Conservation (phyloP, 1,140 invertebrate genomes). For the Lepidurus apus region DNA sequence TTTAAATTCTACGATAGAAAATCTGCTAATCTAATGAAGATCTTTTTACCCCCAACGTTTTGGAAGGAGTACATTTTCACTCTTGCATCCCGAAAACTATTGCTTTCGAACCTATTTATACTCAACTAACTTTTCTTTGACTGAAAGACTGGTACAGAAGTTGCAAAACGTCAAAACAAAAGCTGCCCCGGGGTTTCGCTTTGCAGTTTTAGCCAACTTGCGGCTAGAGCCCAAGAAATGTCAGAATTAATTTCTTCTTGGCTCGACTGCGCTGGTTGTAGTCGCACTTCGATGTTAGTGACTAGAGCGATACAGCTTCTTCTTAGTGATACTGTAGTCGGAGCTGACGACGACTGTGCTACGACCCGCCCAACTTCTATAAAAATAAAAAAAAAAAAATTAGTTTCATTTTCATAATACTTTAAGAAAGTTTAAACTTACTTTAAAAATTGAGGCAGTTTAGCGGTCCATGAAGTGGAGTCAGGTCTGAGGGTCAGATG, state of each 20-base stretch:
- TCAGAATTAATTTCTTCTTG: not conserved
- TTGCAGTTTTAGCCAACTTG: not conserved
- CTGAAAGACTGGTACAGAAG: slow-evolving; percentile 23
- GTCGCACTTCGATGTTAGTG: slow-evolving; percentile 1
- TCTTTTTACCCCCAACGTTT: not conserved
- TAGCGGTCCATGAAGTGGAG: slow-evolving; percentile 22
- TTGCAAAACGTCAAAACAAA: slow-evolving; percentile 20
- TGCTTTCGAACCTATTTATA: not conserved
- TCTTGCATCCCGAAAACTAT: slow-evolving; percentile 13
- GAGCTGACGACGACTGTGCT: slow-evolving; percentile 26
- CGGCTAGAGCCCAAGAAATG: not conserved
- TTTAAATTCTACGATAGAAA: not conserved
- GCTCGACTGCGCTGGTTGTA: not conserved
- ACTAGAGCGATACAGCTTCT: slow-evolving; percentile 29
- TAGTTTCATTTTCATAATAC: no score
- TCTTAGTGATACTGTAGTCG: slow-evolving; percentile 26
- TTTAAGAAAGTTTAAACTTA: not conserved
- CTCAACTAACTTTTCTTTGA: not conserved
- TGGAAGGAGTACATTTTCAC: not conserved
- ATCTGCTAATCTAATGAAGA: not conserved
- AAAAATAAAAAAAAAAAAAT: not conserved
- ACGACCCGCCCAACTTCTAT: slow-evolving; percentile 24
- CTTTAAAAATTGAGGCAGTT: slow-evolving; percentile 28
- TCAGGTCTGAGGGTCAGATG: slow-evolving; percentile 29
- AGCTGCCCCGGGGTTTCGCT: slow-evolving; percentile 14